Conservation (phyloP, 2,797 vertebrate genomes). For the Microctenopoma lineatum region DNA sequence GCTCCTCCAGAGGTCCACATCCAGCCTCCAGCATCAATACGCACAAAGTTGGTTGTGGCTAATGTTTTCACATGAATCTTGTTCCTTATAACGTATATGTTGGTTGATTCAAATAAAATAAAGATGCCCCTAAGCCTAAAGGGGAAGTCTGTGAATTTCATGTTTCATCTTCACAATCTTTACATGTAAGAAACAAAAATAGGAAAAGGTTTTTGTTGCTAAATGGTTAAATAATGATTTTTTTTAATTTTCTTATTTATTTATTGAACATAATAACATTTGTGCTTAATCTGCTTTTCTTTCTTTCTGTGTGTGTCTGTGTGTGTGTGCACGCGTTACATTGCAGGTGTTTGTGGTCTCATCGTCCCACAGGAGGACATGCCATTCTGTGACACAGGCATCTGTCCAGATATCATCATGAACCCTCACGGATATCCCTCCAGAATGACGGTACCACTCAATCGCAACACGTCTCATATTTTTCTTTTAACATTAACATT, state of each 20-base stretch:
- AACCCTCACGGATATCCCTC: slow-evolving; percentile 99
- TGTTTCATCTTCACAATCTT: neutral
- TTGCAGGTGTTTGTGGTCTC: slow-evolving; percentile 94
- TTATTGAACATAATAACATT: neutral
- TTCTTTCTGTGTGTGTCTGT: too few species aligned
- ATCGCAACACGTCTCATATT: neutral
- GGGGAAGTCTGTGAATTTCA: too few species aligned
- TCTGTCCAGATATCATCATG: slow-evolving; percentile 99
- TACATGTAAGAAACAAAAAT: neutral
- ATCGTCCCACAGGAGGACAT: slow-evolving; percentile 99
- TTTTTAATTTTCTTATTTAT: neutral
- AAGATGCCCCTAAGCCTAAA: neutral
- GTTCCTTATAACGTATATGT: neutral
- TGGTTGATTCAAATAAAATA: neutral
- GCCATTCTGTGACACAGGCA: slow-evolving; percentile 97
- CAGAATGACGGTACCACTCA: slow-evolving; percentile 93
- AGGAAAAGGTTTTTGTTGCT: neutral
- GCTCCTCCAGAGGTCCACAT: slow-evolving; percentile 29
- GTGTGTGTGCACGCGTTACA: neutral
- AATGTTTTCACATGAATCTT: neutral
- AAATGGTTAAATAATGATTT: neutral
- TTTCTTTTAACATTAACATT: too few species aligned
- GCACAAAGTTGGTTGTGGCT: neutral
- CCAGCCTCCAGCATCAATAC: slow-evolving; percentile 15
- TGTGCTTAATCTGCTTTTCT: neutral